These are phyloP conservation scores for Bursaphelenchus okinawaensis DNA, from an alignment of 2,888 invertebrate species.

Conservation along the genomic window DNA sequence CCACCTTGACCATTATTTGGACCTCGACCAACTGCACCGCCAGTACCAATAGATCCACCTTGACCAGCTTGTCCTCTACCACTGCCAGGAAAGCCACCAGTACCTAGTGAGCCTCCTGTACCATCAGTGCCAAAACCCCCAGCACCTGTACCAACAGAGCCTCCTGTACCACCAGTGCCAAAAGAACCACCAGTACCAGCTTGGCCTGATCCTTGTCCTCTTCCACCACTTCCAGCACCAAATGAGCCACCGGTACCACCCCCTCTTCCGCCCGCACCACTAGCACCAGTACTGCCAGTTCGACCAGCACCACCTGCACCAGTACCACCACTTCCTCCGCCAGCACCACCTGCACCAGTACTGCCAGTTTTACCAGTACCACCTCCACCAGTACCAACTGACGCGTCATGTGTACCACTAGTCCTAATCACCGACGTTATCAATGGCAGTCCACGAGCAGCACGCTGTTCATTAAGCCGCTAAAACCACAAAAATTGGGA, in stretches of 20 bases:
- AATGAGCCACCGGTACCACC: not conserved
- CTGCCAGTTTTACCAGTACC: too few species aligned
- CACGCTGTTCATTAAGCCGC: conserved; percentile 5
- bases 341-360: not conserved
- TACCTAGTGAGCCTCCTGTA: too few species aligned
- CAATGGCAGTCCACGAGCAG: not conserved
- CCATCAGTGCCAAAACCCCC: too few species aligned
- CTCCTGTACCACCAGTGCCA: conserved; percentile 5
- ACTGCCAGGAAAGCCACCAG: conserved; percentile 17
- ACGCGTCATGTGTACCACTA: not conserved
- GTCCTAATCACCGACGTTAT: not conserved
- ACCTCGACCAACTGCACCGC: conserved; percentile 10
- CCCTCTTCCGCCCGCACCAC: not conserved
- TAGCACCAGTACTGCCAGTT: too few species aligned
- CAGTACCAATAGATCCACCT: conserved; percentile 19
- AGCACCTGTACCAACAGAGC: too few species aligned
- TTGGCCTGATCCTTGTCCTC: not conserved
- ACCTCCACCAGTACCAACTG: not conserved
- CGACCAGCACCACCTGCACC: not conserved
- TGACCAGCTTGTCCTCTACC: conserved; percentile 19
- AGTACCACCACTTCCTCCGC: not conserved
- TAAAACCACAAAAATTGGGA: not conserved
- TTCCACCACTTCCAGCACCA: not conserved
- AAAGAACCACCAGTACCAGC: conserved; percentile 10
- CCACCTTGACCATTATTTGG: conserved; percentile 16